These are phyloP conservation scores for Acanthornis magna DNA, from an alignment of 2,797 vertebrate species.

Conservation along the genomic window DNA sequence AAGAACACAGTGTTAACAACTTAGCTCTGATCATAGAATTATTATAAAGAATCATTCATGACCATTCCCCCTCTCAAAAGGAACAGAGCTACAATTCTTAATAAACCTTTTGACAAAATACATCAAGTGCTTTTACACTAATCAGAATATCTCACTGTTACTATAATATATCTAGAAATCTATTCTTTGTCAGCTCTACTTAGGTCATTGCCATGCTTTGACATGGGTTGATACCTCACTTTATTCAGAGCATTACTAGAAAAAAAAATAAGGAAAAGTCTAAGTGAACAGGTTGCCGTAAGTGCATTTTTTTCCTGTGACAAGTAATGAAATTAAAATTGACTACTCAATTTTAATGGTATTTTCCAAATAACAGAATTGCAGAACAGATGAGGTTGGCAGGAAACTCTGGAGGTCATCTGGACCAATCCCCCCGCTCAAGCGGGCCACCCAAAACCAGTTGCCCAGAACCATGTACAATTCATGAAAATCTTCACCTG, in stretches of 20 bases:
- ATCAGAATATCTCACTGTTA: not conserved
- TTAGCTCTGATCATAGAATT: not conserved
- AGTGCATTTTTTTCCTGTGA: not conserved
- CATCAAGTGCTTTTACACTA: not conserved
- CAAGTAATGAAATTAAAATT: not conserved
- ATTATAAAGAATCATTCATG: not conserved
- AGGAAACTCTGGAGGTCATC: not conserved
- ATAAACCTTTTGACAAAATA: not conserved
- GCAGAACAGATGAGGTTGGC: not conserved
- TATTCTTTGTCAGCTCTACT: not conserved
- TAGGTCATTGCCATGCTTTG: not conserved
- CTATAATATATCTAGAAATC: not conserved
- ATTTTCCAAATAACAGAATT: not conserved
- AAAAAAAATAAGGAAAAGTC: not conserved
- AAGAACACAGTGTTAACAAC: not conserved
- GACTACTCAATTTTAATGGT: not conserved
- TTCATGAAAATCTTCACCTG: not conserved
- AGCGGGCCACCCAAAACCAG: not conserved
- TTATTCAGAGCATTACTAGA: not conserved
- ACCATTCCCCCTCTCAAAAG: not conserved
- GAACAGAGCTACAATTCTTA: not conserved
- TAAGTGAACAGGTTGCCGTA: not conserved
- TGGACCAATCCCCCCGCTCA: not conserved
- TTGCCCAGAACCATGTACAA: not conserved
- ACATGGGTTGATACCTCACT: not conserved